These are phyloP conservation scores for Centroberyx gerrardi DNA, from an alignment of 2,797 vertebrate species.

Conservation along the genomic window DNA sequence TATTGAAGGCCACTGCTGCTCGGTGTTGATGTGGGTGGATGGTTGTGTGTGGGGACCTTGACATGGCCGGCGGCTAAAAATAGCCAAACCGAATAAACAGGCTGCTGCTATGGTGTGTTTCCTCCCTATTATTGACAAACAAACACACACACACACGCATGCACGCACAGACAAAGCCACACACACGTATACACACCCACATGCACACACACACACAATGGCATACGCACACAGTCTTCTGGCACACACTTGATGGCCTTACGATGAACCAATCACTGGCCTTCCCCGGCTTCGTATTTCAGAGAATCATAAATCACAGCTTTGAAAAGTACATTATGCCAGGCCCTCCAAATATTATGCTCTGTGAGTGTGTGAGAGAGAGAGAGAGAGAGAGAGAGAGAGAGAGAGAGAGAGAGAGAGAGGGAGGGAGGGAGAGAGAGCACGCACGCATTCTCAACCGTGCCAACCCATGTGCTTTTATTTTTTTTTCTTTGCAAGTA, in stretches of 20 bases:
- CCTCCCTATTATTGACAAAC: conserved; percentile 72
- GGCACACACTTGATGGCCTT: conserved; percentile 30
- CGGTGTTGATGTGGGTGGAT: conserved; percentile 59
- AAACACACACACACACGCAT: conserved; percentile 14
- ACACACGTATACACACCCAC: conserved; percentile 2
- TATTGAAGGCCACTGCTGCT: conserved; percentile 74
- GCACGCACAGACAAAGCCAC: background rate
- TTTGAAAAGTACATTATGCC: conserved; percentile 57
- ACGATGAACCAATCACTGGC: conserved; percentile 2
- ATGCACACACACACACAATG: conserved; percentile 10
- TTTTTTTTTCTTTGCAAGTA: conserved; percentile 21
- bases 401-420: conserved; percentile 8
- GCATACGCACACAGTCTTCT: conserved; percentile 21
- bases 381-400: conserved; percentile 1
- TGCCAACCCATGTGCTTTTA: conserved; percentile 2
- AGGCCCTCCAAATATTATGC: conserved; percentile 37
- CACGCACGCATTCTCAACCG: conserved; percentile 25
- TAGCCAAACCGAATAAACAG: conserved; percentile 75
- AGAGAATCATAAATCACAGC: conserved; percentile 63
- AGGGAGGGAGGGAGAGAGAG: conserved; percentile 17
- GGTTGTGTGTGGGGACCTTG: conserved; percentile 68
- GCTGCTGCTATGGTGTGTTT: conserved; percentile 63
- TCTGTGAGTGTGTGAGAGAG: conserved; percentile 16
- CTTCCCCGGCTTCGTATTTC: conserved; percentile 52
- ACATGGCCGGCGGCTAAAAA: conserved; percentile 78